These are phyloP conservation scores for Hestina assimilis DNA, from an alignment of 1,140 invertebrate species.

Conservation along the genomic window DNA sequence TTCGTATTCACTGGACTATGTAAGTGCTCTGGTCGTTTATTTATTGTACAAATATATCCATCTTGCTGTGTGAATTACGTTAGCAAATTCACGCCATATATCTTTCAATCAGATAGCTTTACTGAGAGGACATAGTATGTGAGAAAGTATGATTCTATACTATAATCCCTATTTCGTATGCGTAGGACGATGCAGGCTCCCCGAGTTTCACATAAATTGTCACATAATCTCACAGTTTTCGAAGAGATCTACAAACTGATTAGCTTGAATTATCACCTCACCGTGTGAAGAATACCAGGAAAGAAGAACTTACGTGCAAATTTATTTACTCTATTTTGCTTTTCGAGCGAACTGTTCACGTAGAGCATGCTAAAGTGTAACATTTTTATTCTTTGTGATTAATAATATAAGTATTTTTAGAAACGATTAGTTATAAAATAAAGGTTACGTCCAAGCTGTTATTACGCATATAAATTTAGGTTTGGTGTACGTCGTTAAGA, in stretches of 20 bases:
- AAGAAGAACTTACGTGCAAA: conserved; percentile 14
- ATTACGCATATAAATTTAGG: background rate
- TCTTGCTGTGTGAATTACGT: background rate
- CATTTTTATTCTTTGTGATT: too few relatives aligned
- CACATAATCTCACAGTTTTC: conserved; percentile 26
- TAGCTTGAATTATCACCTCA: conserved; percentile 28
- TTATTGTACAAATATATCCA: too few relatives aligned
- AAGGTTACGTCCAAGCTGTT: too few relatives aligned
- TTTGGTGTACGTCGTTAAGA: background rate
- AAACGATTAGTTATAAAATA: too few relatives aligned
- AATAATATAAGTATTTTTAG: background rate
- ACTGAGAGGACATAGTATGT: conserved; percentile 5
- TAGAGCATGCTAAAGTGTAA: conserved; percentile 9
- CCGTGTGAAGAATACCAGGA: conserved; percentile 26
- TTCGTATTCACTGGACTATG: too few relatives aligned
- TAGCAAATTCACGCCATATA: background rate
- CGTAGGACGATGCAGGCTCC: conserved; percentile 3
- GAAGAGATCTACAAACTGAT: conserved; percentile 21
- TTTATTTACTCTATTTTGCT: conserved; percentile 20
- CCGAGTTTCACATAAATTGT: conserved; percentile 31
- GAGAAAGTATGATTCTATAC: conserved; percentile 17
- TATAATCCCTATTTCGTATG: conserved; percentile 21
- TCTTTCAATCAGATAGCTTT: background rate
- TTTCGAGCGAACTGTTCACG: conserved; percentile 20
- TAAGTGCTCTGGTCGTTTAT: too few relatives aligned